Evolutionary conservation across 2,113 vertebrate species (phyloP).

Genomic region (Neodon shergylaensis): DNA sequence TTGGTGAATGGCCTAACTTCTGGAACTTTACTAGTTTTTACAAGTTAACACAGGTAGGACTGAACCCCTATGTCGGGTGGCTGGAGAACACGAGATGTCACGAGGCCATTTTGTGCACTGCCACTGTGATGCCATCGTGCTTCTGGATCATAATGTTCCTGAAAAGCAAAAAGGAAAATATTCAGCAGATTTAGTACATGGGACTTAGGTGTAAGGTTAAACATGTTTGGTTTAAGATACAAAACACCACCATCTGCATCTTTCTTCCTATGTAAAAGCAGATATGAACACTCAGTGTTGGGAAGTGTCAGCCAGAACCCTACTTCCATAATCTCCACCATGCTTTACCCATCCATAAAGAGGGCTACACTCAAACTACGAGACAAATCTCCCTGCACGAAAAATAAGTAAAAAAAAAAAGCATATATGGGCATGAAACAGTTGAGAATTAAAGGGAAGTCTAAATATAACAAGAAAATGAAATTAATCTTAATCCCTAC

Average conservation of each 20-base stretch:
- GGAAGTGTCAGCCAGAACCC: not conserved
- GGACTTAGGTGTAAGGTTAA: not conserved
- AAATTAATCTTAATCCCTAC: conserved; percentile 19
- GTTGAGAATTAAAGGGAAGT: not conserved
- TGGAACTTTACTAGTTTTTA: not conserved
- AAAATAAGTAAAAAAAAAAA: not conserved
- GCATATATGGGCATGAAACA: conserved; percentile 1
- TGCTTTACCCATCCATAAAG: not conserved
- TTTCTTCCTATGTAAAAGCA: not conserved
- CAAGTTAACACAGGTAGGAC: not conserved
- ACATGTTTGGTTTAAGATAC: not conserved
- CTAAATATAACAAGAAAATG: conserved; percentile 3
- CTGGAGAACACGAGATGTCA: conserved; percentile 75
- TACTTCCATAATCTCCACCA: not conserved
- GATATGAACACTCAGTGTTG: not conserved
- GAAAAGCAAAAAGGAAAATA: conserved; percentile 40
- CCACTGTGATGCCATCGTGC: conserved; percentile 94
- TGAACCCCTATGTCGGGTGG: not conserved
- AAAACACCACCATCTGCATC: not conserved
- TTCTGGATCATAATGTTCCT: conserved; percentile 97
- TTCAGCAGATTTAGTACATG: not conserved
- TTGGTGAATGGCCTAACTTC: not conserved
- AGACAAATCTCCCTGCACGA: not conserved
- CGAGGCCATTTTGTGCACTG: conserved; percentile 95
- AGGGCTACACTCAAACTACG: not conserved